Conservation (phyloP, 2,113 vertebrate genomes). For the Rhombomys opimus region DNA sequence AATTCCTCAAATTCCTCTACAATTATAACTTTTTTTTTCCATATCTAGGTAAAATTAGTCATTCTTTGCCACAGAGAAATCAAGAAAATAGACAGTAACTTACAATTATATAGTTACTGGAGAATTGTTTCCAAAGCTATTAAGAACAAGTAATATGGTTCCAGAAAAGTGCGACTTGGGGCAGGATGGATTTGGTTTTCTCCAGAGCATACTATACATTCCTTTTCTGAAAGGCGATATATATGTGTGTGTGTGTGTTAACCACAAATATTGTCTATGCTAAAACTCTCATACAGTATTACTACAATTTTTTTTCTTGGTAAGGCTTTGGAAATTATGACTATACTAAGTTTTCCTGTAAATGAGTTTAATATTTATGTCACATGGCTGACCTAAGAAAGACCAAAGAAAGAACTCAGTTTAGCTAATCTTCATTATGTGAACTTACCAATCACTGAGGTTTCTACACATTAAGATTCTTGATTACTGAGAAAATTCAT, state of each 20-base stretch:
- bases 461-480: conserved; percentile 24
- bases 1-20: too few relatives aligned
- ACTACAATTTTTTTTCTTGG: conserved; percentile 23
- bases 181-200: conserved; percentile 12
- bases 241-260: background rate
- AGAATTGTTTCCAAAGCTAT: conserved; percentile 35
- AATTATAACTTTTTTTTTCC: background rate
- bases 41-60: background rate
- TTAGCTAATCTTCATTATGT: conserved; percentile 34
- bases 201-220: conserved; percentile 11
- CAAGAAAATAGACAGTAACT: conserved; percentile 16
- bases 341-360: background rate
- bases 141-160: background rate
- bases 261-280: conserved; percentile 19
- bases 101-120: conserved; percentile 33
- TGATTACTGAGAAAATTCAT: conserved; percentile 22
- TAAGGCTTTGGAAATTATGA: conserved; percentile 31
- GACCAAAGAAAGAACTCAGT: background rate
- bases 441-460: background rate
- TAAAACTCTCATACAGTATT: conserved; percentile 34
- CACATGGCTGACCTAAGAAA: conserved; percentile 4
- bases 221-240: conserved; percentile 38
- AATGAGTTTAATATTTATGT: conserved; percentile 43
- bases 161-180: background rate
- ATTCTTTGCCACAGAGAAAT: conserved; percentile 24